Conservation (phyloP, 2,113 vertebrate species). For the Butorides virescens region DNA sequence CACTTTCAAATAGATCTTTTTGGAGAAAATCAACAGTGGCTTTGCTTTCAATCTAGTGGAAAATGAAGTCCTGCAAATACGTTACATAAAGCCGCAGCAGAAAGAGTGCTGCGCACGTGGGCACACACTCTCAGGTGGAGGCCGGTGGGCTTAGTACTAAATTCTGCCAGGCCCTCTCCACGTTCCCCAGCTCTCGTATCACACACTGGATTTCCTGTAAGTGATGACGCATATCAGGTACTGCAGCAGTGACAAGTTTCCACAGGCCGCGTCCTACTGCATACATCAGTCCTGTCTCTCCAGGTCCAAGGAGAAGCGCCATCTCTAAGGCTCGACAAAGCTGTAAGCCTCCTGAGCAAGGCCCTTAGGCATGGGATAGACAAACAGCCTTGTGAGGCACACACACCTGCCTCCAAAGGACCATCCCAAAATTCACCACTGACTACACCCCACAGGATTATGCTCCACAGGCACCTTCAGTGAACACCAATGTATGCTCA, state of each 20-base stretch:
- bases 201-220: not conserved
- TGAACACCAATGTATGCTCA: not conserved
- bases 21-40: conserved; percentile 72
- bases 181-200: not conserved
- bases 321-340: not conserved
- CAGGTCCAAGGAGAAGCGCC: not conserved
- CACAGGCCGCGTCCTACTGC: not conserved
- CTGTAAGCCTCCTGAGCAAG: not conserved
- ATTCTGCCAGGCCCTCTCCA: not conserved
- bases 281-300: not conserved
- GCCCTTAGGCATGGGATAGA: not conserved
- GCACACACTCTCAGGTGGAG: not conserved
- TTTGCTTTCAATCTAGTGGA: conserved; percentile 77
- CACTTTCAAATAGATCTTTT: conserved; percentile 77
- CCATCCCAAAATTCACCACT: not conserved
- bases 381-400: not conserved
- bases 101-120: not conserved
- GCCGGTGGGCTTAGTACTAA: not conserved
- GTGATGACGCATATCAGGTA: not conserved
- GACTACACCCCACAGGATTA: not conserved
- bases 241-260: not conserved
- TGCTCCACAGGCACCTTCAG: not conserved
- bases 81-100: conserved; percentile 57
- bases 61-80: conserved; percentile 73
- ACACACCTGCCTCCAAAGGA: not conserved